These are phyloP conservation scores for Oncorhynchus keta DNA, from an alignment of 2,113 vertebrate species.

Conservation along the genomic window DNA sequence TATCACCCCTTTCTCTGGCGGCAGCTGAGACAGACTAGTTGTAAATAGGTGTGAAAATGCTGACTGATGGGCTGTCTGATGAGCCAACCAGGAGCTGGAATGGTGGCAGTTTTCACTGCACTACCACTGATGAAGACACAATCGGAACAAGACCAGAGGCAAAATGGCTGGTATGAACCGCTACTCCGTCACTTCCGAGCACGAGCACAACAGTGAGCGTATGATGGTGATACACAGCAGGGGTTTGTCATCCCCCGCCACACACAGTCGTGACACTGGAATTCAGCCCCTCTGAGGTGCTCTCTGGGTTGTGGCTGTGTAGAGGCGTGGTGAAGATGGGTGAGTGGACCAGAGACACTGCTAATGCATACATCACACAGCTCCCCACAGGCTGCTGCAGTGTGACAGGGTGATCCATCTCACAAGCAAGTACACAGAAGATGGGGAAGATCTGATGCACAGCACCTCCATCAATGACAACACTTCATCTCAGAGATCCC, in stretches of 20 bases:
- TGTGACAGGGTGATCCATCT: conserved; percentile 19
- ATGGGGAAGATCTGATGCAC: neutral
- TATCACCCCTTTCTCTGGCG: neutral
- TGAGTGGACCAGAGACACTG: conserved; percentile 8
- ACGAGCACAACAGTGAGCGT: no score
- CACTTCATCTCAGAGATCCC: neutral
- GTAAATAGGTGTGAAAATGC: neutral
- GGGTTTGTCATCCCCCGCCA: no score
- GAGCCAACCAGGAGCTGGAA: neutral
- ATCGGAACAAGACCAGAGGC: neutral
- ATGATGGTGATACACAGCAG: no score
- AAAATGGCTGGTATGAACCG: neutral
- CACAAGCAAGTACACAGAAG: neutral
- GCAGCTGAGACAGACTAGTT: neutral
- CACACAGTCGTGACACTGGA: no score
- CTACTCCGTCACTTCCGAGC: neutral
- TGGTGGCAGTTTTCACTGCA: no score
- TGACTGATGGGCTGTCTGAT: no score
- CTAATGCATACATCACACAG: conserved; percentile 5
- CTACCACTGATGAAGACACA: neutral
- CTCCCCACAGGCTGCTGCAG: conserved; percentile 10
- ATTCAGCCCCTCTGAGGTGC: neutral
- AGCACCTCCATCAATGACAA: neutral
- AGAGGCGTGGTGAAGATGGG: conserved; percentile 6
- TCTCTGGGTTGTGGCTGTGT: neutral